Conservation (phyloP, 2,888 invertebrate genomes). For the Venusia cambrica region DNA sequence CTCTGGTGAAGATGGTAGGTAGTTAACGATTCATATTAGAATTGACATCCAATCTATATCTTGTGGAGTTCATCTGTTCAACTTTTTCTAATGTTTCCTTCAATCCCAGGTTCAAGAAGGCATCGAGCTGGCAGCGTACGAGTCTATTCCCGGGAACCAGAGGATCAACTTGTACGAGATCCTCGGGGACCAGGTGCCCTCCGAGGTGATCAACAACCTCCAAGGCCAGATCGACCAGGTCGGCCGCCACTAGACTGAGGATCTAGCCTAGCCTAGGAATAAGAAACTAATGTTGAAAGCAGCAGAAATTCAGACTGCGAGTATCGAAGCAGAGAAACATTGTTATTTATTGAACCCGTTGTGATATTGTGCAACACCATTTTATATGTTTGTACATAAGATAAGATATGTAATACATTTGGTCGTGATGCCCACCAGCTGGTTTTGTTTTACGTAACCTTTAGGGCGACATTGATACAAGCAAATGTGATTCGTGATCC, state of each 20-base stretch:
- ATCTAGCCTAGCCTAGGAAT: too few species aligned
- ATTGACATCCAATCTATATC: too few species aligned
- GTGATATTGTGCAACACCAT: slow-evolving; percentile 72
- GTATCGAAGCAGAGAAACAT: slow-evolving; percentile 14
- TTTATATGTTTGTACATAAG: slow-evolving; percentile 73
- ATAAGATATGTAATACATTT: slow-evolving; percentile 64
- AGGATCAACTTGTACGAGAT: slow-evolving; percentile 91
- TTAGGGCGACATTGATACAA: slow-evolving; percentile 30
- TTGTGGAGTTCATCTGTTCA: too few species aligned
- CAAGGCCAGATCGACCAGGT: slow-evolving; percentile 92
- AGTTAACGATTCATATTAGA: too few species aligned
- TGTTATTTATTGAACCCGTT: slow-evolving; percentile 26
- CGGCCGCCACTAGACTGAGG: slow-evolving; percentile 78
- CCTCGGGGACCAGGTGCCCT: slow-evolving; percentile 91
- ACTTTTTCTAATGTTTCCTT: too few species aligned
- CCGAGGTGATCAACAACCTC: slow-evolving; percentile 93
- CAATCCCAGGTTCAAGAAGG: slow-evolving; percentile 91
- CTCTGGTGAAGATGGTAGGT: too few species aligned
- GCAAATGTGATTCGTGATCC: slow-evolving; percentile 35
- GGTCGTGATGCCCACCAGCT: slow-evolving; percentile 48
- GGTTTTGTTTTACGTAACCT: slow-evolving; percentile 54
- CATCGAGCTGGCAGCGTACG: slow-evolving; percentile 91
- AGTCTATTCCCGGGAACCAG: slow-evolving; percentile 92
- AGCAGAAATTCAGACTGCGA: slow-evolving; percentile 4
- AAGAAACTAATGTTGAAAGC: slow-evolving; percentile 11